phyloP scores from a whole-genome alignment of 92 coral and sea anemone genomes.

The Nematostella vectensis region DNA sequence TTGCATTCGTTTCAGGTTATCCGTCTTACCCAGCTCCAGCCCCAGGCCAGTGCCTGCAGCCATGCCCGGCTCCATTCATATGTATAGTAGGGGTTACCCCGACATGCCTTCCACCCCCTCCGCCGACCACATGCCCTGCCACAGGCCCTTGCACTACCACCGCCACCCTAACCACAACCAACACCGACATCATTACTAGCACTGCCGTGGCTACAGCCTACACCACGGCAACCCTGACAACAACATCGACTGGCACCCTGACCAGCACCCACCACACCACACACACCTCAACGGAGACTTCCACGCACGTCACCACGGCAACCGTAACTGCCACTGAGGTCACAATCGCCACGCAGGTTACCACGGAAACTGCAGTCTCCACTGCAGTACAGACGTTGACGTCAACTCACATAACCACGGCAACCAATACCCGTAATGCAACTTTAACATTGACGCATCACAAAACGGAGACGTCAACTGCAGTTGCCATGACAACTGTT shows the following conservation, averaged over 20 bases:
- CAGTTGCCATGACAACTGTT: not conserved
- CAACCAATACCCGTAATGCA: not conserved
- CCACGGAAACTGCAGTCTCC: not conserved
- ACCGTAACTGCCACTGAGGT: not conserved
- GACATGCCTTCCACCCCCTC: not conserved
- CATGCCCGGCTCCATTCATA: not conserved
- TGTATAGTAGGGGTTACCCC: not conserved
- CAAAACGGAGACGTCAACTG: slow-evolving; percentile 1
- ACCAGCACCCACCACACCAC: not conserved
- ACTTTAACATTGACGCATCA: not conserved
- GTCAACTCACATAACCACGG: slow-evolving; percentile 1
- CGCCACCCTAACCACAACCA: slow-evolving; percentile 1
- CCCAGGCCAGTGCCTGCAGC: not conserved
- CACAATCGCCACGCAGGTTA: not conserved
- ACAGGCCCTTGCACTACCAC: not conserved
- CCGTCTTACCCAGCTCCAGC: slow-evolving; percentile 1
- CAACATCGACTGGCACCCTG: not conserved
- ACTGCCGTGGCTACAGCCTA: not conserved
- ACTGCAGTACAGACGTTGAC: not conserved
- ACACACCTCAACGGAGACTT: not conserved
- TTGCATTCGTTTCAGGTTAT: too few species aligned
- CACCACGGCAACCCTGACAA: not conserved
- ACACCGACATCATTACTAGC: not conserved
- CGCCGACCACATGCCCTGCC: not conserved
- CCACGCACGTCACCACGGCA: not conserved